Base-by-base conservation (phyloP, 1,140 invertebrate species). In the Drosophila arawakana region DNA sequence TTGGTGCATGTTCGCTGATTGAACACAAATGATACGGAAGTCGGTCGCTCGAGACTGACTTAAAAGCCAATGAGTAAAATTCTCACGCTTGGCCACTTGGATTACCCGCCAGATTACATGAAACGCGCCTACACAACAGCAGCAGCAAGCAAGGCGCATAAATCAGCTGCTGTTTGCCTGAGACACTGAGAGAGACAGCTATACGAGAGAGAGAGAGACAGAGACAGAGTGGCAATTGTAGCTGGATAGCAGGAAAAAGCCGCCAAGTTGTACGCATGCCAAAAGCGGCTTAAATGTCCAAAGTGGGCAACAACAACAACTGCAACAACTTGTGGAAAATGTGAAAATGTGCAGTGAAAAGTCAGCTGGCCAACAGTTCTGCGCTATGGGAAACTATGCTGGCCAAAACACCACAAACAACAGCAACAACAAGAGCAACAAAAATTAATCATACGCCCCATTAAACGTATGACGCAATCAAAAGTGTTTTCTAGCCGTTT, bases 271-370 rank as follows among this genome's bases (percentile, higher is more conserved):
- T 89, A 89, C 85, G 85, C 84, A 89, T 80, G 84, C 84, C 84
- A 89, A 89, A 89, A 85, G 84, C 85, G 85, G 84, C 85, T 89
- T 89, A 89, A 89, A 89, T 89, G 84, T 89, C 84, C 84, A 89
- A 89, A 89, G 85, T 89, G 84, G 84, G 76, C 72, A 79, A 86
- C 81, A 81, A 11, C 63, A 39, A 18, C 59, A 39, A 43, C 54
- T 5, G 7, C 54, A 39, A 57, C 46, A 39, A 34, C 49, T 65
- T 81, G 81, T 88, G 84, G 84, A 88, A 88, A 88, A 88, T 88
- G 83, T 83, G 83, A 88, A 88, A 88, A 88, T 89, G 84, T 79
- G 76, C 70, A 86, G 78, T 75, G 84, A 89, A 88, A 88, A 88
- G 78, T 77, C 76, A 82, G 78, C 63, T 75, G 74, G 47, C 70